phyloP scores from a whole-genome alignment of 2,888 invertebrate genomes.

The Lymantria monacha region DNA sequence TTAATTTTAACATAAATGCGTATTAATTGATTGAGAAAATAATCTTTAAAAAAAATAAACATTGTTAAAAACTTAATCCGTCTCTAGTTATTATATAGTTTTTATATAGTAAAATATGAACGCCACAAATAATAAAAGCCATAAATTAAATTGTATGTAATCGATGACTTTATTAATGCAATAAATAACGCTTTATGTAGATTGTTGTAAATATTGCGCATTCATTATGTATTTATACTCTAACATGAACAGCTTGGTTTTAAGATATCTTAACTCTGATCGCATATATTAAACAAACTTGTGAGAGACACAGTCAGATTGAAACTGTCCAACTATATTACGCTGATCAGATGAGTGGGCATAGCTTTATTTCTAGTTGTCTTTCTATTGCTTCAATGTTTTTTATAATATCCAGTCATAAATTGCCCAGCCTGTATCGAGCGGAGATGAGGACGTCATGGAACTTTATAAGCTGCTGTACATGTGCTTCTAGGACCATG shows the following conservation, averaged over 20 bases:
- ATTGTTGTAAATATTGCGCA: constrained; percentile 50
- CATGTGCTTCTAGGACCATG: no score
- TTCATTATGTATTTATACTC: constrained; percentile 37
- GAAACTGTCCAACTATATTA: background rate
- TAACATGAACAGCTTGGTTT: constrained; percentile 33
- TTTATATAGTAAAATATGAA: constrained; percentile 8
- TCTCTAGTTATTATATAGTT: no score
- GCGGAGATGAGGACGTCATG: no score
- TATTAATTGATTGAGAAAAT: no score
- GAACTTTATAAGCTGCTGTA: no score
- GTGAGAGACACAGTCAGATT: no score
- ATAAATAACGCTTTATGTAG: constrained; percentile 59
- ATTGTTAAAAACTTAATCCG: no score
- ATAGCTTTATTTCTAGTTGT: background rate
- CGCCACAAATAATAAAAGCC: constrained; percentile 20
- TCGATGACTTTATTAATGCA: constrained; percentile 51
- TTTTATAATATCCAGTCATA: no score
- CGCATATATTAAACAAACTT: no score
- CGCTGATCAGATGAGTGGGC: background rate
- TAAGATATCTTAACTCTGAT: background rate
- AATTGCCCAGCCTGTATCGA: no score
- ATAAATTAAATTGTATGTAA: constrained; percentile 51
- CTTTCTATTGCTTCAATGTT: background rate
- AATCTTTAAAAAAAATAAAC: no score
- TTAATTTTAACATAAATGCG: no score